phyloP scores from a whole-genome alignment of 2,113 vertebrate species.

The Hydrochoerus hydrochaeris region DNA sequence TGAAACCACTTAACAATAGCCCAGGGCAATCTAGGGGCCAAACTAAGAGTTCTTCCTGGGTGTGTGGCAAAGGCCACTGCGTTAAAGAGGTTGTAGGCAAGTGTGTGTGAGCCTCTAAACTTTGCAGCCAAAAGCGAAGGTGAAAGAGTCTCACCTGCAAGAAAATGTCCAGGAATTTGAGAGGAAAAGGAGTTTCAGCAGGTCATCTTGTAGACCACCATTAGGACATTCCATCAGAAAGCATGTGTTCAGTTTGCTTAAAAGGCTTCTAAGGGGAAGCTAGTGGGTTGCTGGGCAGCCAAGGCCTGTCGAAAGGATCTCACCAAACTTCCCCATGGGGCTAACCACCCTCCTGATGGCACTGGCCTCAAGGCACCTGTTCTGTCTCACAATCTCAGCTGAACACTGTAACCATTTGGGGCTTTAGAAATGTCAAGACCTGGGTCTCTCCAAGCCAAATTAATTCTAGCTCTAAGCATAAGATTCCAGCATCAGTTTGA shows the following conservation, averaged over 20 bases:
- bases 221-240: not conserved
- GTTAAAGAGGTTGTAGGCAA: not conserved
- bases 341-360: no score
- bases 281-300: not conserved
- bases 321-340: not conserved
- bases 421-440: not conserved
- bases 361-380: not conserved
- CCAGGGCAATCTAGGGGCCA: rapidly evolving
- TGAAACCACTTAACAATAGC: not conserved
- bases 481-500: not conserved
- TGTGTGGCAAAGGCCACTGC: not conserved
- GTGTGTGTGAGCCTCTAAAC: not conserved
- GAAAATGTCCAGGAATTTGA: not conserved
- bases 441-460: not conserved
- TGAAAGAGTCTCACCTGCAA: not conserved
- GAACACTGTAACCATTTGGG: not conserved
- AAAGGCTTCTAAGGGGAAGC: not conserved
- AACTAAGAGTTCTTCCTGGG: not conserved
- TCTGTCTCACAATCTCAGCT: not conserved
- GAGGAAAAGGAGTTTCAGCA: not conserved
- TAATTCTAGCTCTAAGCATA: not conserved
- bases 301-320: not conserved
- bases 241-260: not conserved
- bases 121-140: not conserved
- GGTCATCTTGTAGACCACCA: not conserved